Conservation (phyloP, 2,888 invertebrate genomes). For the Cosmia pyralina region DNA sequence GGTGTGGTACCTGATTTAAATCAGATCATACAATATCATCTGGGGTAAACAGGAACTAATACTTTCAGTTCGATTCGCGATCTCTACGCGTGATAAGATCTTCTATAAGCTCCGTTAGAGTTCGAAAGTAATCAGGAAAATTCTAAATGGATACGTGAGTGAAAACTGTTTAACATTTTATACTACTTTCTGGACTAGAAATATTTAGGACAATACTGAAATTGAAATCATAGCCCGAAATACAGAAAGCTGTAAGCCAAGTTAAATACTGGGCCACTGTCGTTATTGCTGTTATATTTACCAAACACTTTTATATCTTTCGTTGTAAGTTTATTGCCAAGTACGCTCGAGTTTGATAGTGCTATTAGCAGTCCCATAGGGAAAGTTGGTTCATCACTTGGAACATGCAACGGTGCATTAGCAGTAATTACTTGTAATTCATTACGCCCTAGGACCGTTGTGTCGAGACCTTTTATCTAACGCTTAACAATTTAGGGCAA, state of each 20-base stretch:
- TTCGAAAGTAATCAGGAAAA: neutral
- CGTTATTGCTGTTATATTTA: conserved; percentile 24
- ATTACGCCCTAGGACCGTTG: neutral
- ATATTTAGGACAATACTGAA: conserved; percentile 4
- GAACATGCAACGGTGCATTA: conserved; percentile 43
- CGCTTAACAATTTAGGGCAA: neutral
- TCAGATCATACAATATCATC: conserved; percentile 1
- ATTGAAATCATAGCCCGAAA: conserved; percentile 11
- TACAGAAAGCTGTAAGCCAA: conserved; percentile 4
- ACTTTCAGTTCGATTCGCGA: conserved; percentile 17
- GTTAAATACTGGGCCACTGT: conserved; percentile 31
- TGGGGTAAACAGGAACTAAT: neutral
- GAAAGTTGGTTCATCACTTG: conserved; percentile 23
- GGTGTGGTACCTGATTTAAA: conserved; percentile 21
- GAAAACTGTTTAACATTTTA: neutral
- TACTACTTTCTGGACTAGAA: neutral
- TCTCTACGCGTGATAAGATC: neutral
- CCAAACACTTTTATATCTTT: conserved; percentile 24
- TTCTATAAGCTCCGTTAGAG: neutral
- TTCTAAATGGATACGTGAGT: conserved; percentile 23
- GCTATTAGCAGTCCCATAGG: conserved; percentile 30
- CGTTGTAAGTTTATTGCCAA: conserved; percentile 33
- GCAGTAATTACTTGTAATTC: conserved; percentile 32
- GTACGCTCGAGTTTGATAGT: conserved; percentile 18
- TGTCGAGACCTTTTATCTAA: neutral